A percentile compares a stretch with the other conserved stretches of the same genome.
phyloP scores from a whole-genome alignment of 2,888 invertebrate genomes.

The Drosophila heteroneura region DNA sequence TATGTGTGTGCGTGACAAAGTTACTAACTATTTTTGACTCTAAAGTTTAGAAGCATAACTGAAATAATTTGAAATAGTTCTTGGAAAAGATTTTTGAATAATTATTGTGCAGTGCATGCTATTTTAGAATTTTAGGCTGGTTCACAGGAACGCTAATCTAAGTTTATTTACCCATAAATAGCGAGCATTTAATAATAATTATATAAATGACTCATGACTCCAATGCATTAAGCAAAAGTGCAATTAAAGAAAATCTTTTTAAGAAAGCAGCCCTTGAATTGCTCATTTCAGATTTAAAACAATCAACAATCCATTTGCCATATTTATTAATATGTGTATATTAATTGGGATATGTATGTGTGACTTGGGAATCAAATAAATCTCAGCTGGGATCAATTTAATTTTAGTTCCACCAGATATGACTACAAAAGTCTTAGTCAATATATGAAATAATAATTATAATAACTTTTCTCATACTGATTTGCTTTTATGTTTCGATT shows the following conservation, averaged over 20 bases:
- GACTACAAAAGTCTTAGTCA: not conserved
- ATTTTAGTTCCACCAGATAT: not conserved
- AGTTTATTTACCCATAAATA: not conserved
- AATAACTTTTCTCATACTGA: too few relatives aligned
- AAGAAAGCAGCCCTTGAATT: not conserved
- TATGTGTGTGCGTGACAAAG: constrained; percentile 45
- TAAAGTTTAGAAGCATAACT: constrained; percentile 10
- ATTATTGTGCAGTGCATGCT: constrained; percentile 43
- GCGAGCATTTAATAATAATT: not conserved
- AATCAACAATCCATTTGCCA: not conserved
- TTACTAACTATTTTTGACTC: constrained; percentile 21
- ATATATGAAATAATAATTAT: not conserved
- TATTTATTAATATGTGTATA: not conserved
- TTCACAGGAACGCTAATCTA: not conserved
- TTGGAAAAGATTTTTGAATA: constrained; percentile 49
- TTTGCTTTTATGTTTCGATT: not conserved
- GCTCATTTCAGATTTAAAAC: not conserved
- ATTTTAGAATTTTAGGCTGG: constrained; percentile 13
- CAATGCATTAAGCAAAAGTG: not conserved
- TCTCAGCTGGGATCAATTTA: not conserved
- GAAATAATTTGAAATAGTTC: constrained; percentile 51
- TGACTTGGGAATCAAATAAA: not conserved
- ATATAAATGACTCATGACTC: not conserved
- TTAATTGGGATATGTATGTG: not conserved
- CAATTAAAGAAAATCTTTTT: not conserved